phyloP scores from a whole-genome alignment of 2,888 invertebrate genomes.

The Aspidiotus rigidus region DNA sequence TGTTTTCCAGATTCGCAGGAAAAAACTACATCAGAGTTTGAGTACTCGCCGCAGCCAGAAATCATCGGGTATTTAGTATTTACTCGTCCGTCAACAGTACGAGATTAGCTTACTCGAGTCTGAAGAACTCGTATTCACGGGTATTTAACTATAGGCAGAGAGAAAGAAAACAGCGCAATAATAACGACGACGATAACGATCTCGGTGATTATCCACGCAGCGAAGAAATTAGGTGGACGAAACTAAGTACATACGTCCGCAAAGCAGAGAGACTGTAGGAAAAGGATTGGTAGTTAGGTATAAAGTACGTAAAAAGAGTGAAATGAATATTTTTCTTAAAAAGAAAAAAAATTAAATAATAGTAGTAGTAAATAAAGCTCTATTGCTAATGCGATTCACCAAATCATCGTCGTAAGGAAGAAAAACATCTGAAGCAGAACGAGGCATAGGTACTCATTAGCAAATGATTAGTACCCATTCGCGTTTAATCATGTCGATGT shows the following conservation, averaged over 20 bases:
- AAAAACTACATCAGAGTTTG: not conserved
- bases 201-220: not conserved
- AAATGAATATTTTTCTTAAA: not conserved
- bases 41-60: not conserved
- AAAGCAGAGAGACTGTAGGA: not conserved
- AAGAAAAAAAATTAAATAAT: not conserved
- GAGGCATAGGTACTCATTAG: constrained; percentile 17
- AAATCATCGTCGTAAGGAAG: not conserved
- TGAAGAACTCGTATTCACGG: no score
- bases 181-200: not conserved
- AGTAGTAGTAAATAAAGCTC: not conserved
- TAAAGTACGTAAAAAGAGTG: not conserved
- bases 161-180: not conserved
- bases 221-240: not conserved
- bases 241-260: not conserved
- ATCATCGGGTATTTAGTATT: constrained; percentile 2
- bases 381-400: not conserved
- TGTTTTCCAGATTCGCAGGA: constrained; percentile 1
- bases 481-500: constrained; percentile 13
- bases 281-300: not conserved
- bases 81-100: not conserved
- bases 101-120: no score
- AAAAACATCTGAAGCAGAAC: constrained; percentile 10
- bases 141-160: not conserved
- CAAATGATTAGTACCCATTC: constrained; percentile 18